Conservation (phyloP, 2,113 vertebrate genomes). For the Capreolus pygargus region DNA sequence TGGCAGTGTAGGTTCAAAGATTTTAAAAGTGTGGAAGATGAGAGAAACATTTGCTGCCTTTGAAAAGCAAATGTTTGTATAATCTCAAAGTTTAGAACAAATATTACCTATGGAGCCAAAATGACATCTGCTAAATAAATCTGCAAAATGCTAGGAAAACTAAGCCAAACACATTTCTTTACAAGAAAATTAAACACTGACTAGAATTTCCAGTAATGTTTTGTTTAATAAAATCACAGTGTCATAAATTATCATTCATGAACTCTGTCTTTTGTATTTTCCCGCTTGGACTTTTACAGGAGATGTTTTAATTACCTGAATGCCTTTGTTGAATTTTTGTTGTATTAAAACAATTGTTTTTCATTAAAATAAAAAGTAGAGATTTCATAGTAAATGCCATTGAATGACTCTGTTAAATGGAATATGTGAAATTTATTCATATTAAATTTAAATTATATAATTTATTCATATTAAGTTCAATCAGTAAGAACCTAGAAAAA, state of each 20-base stretch:
- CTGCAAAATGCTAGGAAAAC: background rate
- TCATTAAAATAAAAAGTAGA: background rate
- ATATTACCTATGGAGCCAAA: background rate
- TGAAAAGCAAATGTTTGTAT: background rate
- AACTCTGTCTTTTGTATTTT: background rate
- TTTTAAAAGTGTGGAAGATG: background rate
- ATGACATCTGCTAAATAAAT: background rate
- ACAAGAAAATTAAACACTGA: background rate
- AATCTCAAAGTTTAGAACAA: background rate
- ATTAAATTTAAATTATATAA: background rate
- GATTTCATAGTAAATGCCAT: background rate
- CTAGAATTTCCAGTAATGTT: background rate
- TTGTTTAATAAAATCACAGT: slow-evolving; percentile 15
- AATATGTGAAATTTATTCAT: background rate
- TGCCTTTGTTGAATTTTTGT: background rate
- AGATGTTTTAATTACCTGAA: background rate
- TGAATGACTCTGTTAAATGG: background rate
- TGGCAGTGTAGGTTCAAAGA: background rate
- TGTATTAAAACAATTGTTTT: background rate
- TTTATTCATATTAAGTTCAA: background rate
- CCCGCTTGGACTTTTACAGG: background rate
- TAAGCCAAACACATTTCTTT: background rate
- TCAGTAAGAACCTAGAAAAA: background rate
- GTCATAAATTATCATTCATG: background rate
- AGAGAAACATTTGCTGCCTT: background rate